Conservation (phyloP, 1,140 invertebrate species). For the Solen grandis region DNA sequence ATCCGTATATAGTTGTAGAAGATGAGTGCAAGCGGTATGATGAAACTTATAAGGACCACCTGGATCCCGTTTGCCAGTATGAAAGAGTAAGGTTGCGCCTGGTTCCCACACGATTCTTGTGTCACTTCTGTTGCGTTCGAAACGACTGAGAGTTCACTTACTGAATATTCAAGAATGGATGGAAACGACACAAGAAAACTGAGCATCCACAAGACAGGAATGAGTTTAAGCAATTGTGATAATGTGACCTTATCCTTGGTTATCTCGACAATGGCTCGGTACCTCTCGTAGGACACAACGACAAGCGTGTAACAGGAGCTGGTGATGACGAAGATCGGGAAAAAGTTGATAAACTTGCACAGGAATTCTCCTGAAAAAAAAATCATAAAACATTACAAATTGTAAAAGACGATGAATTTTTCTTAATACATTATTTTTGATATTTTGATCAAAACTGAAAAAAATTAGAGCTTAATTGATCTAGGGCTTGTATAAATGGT, state of each 20-base stretch:
- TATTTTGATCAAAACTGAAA: too few species aligned
- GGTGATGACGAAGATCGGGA: conserved; percentile 65
- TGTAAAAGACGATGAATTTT: too few species aligned
- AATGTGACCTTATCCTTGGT: conserved; percentile 8
- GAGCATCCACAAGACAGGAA: conserved; percentile 54
- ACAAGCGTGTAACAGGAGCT: conserved; percentile 66
- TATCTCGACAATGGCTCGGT: conserved; percentile 53
- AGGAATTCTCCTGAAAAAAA: conserved; percentile 59
- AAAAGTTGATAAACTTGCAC: conserved; percentile 62
- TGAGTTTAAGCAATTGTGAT: not conserved
- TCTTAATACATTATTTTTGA: too few species aligned
- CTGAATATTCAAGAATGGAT: conserved; percentile 55
- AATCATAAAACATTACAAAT: too few species aligned
- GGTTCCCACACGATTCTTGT: not conserved
- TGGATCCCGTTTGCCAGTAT: not conserved
- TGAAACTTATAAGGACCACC: not conserved
- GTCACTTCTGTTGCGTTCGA: conserved; percentile 9
- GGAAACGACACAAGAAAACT: conserved; percentile 53
- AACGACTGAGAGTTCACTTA: not conserved
- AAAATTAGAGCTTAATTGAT: too few species aligned
- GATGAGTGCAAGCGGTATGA: not conserved
- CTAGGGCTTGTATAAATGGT: too few species aligned
- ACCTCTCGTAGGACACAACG: conserved; percentile 63
- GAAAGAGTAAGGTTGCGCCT: not conserved
- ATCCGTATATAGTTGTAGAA: not conserved